A percentile compares a stretch with the other conserved stretches of the same genome.
Conservation (phyloP, 1,140 invertebrate genomes). For the Halictus rubicundus region DNA sequence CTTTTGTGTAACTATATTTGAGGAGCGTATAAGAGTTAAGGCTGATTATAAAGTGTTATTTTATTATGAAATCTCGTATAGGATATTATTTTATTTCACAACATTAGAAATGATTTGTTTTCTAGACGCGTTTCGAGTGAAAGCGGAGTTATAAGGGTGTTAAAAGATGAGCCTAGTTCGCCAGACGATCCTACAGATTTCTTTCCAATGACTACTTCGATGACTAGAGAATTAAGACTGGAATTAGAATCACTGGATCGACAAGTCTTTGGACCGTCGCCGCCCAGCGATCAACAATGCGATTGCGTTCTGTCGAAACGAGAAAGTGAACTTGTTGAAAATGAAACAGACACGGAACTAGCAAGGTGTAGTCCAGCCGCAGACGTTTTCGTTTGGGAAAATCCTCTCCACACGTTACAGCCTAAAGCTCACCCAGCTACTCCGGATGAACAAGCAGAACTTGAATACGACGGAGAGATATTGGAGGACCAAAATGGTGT, state of each 20-base stretch:
- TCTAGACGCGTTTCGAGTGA: conserved; percentile 69
- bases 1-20: no score
- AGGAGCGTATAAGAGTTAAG: no score
- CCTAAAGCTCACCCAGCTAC: conserved; percentile 80
- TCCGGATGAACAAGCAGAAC: conserved; percentile 85
- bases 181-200: conserved; percentile 90
- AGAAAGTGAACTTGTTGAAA: conserved; percentile 72
- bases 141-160: conserved; percentile 69
- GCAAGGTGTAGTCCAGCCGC: conserved; percentile 77
- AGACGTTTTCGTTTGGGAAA: conserved; percentile 89
- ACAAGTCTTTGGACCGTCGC: conserved; percentile 81
- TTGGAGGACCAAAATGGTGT: conserved; percentile 83
- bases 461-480: conserved; percentile 85
- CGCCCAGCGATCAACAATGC: conserved; percentile 71
- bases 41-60: not conserved
- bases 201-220: conserved; percentile 92
- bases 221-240: conserved; percentile 89
- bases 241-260: conserved; percentile 91
- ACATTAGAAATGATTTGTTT: not conserved
- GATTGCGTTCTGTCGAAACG: conserved; percentile 74
- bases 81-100: not conserved
- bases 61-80: not conserved
- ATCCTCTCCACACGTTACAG: conserved; percentile 83
- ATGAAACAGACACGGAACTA: conserved; percentile 76
- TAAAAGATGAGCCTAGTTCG: conserved; percentile 83